These are phyloP conservation scores for Jordanella pulchra DNA, from an alignment of 2,797 vertebrate species.

Conservation along the genomic window DNA sequence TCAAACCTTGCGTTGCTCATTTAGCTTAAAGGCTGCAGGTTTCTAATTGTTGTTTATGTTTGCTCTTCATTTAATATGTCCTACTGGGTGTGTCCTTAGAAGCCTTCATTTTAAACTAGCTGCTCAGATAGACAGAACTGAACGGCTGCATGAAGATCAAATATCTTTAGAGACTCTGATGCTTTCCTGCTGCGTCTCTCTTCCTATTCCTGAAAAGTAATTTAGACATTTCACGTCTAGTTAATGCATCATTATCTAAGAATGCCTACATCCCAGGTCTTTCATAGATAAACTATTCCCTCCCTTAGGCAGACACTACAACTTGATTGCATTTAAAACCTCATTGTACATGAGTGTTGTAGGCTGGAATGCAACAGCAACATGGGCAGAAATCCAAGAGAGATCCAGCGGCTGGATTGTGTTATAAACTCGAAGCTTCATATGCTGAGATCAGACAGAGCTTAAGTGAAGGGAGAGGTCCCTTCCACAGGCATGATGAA, in stretches of 20 bases:
- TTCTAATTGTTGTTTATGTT: constrained; percentile 23
- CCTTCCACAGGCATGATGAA: constrained; percentile 66
- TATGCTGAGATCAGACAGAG: constrained; percentile 55
- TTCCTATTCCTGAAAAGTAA: constrained; percentile 26
- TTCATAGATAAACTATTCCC: constrained; percentile 10
- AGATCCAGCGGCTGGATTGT: constrained; percentile 53
- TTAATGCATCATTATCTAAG: constrained; percentile 29
- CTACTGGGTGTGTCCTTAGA: constrained; percentile 32
- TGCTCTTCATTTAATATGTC: constrained; percentile 17
- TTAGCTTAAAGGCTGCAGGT: constrained; percentile 21
- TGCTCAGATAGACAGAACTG: constrained; percentile 51
- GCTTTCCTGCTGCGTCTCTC: constrained; percentile 34
- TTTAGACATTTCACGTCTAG: constrained; percentile 16
- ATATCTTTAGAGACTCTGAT: constrained; percentile 55
- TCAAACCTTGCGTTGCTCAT: constrained; percentile 5
- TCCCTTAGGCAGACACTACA: constrained; percentile 11
- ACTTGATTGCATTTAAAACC: constrained; percentile 28
- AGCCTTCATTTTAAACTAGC: constrained; percentile 42
- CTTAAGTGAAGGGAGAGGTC: constrained; percentile 65
- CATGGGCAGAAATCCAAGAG: constrained; percentile 37
- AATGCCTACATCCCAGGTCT: constrained; percentile 22
- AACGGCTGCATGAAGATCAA: constrained; percentile 39
- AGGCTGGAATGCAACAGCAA: constrained; percentile 58
- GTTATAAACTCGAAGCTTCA: constrained; percentile 51
- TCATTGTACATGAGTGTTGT: constrained; percentile 42